Percentiles rank a stretch among this genome's conserved stretches.
Conservation (phyloP, 35 echinoderm and acorn worm species). For the Nesometra sesokonis region DNA sequence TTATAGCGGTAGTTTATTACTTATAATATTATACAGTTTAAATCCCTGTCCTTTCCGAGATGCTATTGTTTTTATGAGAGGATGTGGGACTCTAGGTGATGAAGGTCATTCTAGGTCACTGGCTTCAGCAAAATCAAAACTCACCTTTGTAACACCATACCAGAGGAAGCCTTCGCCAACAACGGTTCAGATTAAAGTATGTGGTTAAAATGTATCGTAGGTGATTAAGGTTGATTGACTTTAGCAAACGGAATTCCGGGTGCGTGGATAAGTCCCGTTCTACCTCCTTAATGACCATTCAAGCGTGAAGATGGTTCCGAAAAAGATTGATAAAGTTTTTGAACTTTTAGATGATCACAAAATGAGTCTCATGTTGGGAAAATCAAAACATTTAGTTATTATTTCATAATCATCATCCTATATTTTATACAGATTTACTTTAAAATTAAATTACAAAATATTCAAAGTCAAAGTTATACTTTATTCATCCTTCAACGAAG, state of each 20-base stretch:
- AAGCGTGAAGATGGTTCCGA: background rate
- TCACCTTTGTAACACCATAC: background rate
- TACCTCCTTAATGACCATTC: background rate
- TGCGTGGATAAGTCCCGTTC: background rate
- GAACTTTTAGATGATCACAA: too few relatives aligned
- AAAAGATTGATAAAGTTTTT: background rate
- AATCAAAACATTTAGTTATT: too few relatives aligned
- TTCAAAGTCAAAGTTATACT: too few relatives aligned
- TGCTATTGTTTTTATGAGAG: background rate
- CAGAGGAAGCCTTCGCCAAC: background rate
- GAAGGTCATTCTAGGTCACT: background rate
- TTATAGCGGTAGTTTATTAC: too few relatives aligned
- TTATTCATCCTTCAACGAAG: too few relatives aligned
- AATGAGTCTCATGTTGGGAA: too few relatives aligned
- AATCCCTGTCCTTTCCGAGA: background rate
- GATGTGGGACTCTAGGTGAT: background rate
- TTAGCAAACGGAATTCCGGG: background rate
- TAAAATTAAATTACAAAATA: too few relatives aligned
- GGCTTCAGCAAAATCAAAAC: background rate
- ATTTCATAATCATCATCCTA: too few relatives aligned
- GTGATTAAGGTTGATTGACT: background rate
- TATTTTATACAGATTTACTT: too few relatives aligned
- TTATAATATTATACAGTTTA: background rate
- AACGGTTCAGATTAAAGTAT: background rate
- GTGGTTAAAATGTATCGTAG: background rate